Evolutionary conservation across 2,888 invertebrate genomes (phyloP).

Genomic region (Agapostemon virescens): DNA sequence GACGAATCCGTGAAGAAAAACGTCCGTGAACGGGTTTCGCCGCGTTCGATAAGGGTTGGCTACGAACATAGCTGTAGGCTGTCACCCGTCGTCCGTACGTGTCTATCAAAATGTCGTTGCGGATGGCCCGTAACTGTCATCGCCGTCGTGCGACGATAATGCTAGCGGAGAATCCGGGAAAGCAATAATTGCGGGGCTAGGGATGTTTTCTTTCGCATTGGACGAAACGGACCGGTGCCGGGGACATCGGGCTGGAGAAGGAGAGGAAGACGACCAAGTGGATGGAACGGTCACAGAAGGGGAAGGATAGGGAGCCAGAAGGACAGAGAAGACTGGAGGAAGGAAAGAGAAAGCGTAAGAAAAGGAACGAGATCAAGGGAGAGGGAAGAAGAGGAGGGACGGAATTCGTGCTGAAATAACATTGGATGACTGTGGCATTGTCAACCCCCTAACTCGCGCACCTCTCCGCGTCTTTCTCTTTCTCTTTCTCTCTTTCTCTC

Average conservation of each 20-base stretch:
- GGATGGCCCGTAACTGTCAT: background rate
- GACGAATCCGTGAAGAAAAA: too few species aligned
- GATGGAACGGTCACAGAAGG: constrained; percentile 20
- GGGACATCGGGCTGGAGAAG: constrained; percentile 54
- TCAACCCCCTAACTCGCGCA: constrained; percentile 71
- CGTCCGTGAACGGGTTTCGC: too few species aligned
- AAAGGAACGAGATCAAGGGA: constrained; percentile 66
- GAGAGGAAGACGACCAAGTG: constrained; percentile 38
- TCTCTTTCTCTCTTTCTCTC: too few species aligned
- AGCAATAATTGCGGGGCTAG: constrained; percentile 69
- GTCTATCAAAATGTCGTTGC: background rate
- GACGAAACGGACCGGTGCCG: constrained; percentile 70
- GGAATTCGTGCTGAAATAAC: constrained; percentile 78
- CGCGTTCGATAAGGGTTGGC: background rate
- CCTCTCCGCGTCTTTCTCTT: constrained; percentile 24
- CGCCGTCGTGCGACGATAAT: background rate
- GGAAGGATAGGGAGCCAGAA: background rate
- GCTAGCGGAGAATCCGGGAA: constrained; percentile 59
- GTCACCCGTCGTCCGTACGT: background rate
- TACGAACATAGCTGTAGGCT: background rate
- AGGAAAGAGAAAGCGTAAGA: constrained; percentile 49
- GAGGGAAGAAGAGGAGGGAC: constrained; percentile 64
- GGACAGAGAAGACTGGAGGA: background rate
- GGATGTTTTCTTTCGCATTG: constrained; percentile 73
- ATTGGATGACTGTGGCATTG: constrained; percentile 77